Base-by-base conservation (phyloP, 2,888 invertebrate genomes). In the Andricus curvator region DNA sequence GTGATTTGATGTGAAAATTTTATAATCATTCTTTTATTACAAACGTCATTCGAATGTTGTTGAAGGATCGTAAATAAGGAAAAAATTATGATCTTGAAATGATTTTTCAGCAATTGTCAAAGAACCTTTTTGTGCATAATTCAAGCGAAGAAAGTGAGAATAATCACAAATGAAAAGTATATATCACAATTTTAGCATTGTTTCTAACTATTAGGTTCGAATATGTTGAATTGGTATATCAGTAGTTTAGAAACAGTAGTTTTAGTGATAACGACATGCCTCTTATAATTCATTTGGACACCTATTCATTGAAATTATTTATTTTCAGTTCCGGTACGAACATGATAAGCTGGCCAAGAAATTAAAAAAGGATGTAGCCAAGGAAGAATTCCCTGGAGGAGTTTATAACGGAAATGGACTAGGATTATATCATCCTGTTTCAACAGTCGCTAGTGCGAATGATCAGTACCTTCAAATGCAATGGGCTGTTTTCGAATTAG, bases 401-500 rank as follows among this genome's bases (percentile, higher is more conserved):
- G 82, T 82, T 70, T 91, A 92, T 87, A 91, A 90, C 82, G 90
- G 90, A 68, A 91, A 90, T 83, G 91, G 92, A 76, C 85, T 92
- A 81, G 89, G 90, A 64, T 88, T 92, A 78, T 92, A 92, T 85
- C 90, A 92, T 88, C 89, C 91, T 66, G 89, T 89, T 78, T 87
- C 92, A 41, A 84, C 90, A 51, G 88, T 88, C 41, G 84, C 83
- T 76, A 82, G 86, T 33, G 84, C 86, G 15, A 88, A 86, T 78
- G 92, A 92, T 85, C 91, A 91, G 33, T 92, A 91, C 85, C 81
- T 92, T 78, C 90, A 91, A 82, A 91, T 92, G 92, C 92, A 92
- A 83, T 92, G 92, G 93, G 92, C 93, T 77, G 90, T 92, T 37
- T 90, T 92, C 80, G 92, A 92, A 86, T 85, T 92, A 68, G 92